Percentiles rank a stretch among this genome's conserved stretches.
These are phyloP conservation scores for Bergia sp. DNA, from an alignment of 92 coral and sea anemone genomes.

Conservation along the genomic window DNA sequence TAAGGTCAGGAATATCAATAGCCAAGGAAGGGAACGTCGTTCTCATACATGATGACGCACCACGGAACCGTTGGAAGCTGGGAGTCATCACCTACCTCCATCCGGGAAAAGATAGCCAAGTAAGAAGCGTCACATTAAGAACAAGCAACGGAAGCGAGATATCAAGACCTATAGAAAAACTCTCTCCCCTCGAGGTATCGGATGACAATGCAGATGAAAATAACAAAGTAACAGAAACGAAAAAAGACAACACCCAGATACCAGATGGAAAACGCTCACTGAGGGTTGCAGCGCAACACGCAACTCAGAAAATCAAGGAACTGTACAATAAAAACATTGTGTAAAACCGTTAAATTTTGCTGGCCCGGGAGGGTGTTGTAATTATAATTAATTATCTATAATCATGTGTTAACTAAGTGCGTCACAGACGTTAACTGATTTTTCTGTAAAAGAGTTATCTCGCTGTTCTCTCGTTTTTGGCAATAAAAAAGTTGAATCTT, in stretches of 20 bases:
- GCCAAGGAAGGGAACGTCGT: constrained; percentile 46
- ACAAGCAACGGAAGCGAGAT: constrained; percentile 37
- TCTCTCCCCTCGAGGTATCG: constrained; percentile 45
- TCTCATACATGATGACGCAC: constrained; percentile 46
- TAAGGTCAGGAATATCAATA: background rate
- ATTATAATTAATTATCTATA: no score
- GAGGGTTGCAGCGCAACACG: constrained; percentile 39
- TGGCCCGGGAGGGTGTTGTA: constrained; percentile 46
- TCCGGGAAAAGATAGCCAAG: constrained; percentile 36
- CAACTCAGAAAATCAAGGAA: constrained; percentile 35
- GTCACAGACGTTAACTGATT: no score
- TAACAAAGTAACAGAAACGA: constrained; percentile 20
- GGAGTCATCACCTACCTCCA: constrained; percentile 43
- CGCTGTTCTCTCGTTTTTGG: no score
- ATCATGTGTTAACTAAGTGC: no score
- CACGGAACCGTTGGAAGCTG: constrained; percentile 41
- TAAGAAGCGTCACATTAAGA: background rate
- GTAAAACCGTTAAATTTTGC: constrained; percentile 26
- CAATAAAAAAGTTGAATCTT: no score
- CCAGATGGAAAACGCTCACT: constrained; percentile 26
- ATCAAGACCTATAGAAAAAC: constrained; percentile 45
- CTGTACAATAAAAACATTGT: constrained; percentile 27
- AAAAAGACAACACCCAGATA: constrained; percentile 40
- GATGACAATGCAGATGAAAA: constrained; percentile 11
- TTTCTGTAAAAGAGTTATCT: no score